Percentiles rank a stretch among this genome's conserved stretches.
Evolutionary conservation across 2,888 invertebrate species (phyloP).

Genomic region (Callimorpha dominula): DNA sequence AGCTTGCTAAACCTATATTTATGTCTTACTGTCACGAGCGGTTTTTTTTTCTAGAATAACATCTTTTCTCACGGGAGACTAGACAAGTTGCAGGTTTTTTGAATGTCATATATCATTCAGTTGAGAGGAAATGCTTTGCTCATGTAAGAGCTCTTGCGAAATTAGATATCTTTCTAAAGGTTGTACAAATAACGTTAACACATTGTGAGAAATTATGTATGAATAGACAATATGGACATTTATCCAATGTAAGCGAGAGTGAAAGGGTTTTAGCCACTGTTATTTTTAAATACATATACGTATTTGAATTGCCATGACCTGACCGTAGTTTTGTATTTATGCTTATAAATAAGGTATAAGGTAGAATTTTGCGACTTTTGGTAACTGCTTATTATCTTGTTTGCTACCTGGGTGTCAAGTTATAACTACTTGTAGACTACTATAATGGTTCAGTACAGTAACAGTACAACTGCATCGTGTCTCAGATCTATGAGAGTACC

Average conservation of each 20-base stretch:
- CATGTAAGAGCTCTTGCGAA: conserved; percentile 15
- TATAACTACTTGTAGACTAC: not conserved
- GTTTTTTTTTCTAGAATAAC: conserved; percentile 19
- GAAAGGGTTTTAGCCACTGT: not conserved
- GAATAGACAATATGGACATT: not conserved
- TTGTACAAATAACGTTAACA: conserved; percentile 23
- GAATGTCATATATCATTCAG: conserved; percentile 9
- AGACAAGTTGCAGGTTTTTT: conserved; percentile 12
- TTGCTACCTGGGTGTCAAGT: not conserved
- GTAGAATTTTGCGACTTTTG: not conserved
- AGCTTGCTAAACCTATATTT: conserved; percentile 10
- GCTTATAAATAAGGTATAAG: not conserved
- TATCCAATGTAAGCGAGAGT: not conserved
- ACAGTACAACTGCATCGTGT: not conserved
- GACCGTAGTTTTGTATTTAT: not conserved
- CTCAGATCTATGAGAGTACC: not conserved
- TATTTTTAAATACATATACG: not conserved
- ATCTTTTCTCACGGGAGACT: conserved; percentile 18
- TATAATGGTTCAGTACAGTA: not conserved
- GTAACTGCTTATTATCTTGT: not conserved
- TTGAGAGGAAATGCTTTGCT: conserved; percentile 6
- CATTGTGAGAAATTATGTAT: conserved; percentile 22
- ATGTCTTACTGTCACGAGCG: conserved; percentile 17
- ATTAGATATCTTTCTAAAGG: conserved; percentile 20
- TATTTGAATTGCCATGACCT: not conserved